Percentiles rank a stretch among this genome's conserved stretches.
Evolutionary conservation across 2,113 vertebrate genomes (phyloP).

Genomic region (Proterorhinus semilunaris): DNA sequence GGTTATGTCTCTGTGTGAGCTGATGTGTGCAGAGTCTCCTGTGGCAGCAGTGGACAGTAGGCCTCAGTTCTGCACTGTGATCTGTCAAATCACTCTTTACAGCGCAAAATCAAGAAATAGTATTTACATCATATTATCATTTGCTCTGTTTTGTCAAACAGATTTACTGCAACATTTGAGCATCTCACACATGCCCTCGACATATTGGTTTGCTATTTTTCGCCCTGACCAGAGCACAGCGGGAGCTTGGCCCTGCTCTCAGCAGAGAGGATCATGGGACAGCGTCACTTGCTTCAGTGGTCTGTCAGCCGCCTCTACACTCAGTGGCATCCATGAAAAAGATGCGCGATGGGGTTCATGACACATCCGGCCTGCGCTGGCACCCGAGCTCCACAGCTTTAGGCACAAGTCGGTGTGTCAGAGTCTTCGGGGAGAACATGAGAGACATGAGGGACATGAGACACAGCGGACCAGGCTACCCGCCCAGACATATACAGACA

Average conservation of each 20-base stretch:
- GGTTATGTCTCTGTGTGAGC: no score
- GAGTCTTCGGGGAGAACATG: slow-evolving; percentile 50
- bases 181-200: neutral
- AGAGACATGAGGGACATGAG: slow-evolving; percentile 19
- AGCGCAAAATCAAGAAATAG: no score
- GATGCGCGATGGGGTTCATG: slow-evolving; percentile 63
- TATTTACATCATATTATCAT: neutral
- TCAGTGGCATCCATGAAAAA: slow-evolving; percentile 66
- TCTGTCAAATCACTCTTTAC: no score
- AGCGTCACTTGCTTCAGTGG: slow-evolving; percentile 41
- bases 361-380: slow-evolving; percentile 75
- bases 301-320: slow-evolving; percentile 51
- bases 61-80: no score
- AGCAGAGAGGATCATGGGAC: slow-evolving; percentile 32
- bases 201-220: slow-evolving; percentile 5
- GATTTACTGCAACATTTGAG: neutral
- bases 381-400: slow-evolving; percentile 60
- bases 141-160: neutral
- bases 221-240: slow-evolving; percentile 2
- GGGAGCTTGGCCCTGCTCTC: slow-evolving; percentile 13
- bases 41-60: no score
- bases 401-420: slow-evolving; percentile 60
- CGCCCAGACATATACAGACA: neutral
- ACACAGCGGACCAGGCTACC: neutral
- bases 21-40: no score